A percentile compares a stretch with the other conserved stretches of the same genome.
Conservation (phyloP, 2,113 vertebrate genomes). For the Puffinus mauretanicus region DNA sequence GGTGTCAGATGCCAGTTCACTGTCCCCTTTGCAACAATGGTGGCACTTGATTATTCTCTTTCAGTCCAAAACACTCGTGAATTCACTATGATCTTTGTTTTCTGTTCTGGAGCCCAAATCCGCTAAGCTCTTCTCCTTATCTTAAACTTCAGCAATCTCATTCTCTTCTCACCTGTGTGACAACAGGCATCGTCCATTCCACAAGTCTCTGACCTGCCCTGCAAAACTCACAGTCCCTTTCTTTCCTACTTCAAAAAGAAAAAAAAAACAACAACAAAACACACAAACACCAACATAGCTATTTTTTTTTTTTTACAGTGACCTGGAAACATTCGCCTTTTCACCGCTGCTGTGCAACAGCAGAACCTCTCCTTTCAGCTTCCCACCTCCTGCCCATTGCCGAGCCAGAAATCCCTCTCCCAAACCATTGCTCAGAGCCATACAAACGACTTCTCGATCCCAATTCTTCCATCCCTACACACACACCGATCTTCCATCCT, state of each 20-base stretch:
- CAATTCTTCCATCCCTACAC: not conserved
- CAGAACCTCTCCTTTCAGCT: not conserved
- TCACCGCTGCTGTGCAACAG: not conserved
- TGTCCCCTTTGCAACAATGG: not conserved
- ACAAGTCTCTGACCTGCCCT: slow-evolving; percentile 22
- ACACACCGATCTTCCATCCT: not conserved
- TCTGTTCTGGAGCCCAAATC: not conserved
- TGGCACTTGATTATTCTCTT: slow-evolving; percentile 14
- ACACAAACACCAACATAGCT: slow-evolving; percentile 51
- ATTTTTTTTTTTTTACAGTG: slow-evolving; percentile 44
- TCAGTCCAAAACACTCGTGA: not conserved
- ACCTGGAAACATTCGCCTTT: slow-evolving; percentile 46
- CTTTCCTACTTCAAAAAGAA: slow-evolving; percentile 41
- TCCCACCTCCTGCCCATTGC: not conserved
- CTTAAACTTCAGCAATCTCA: slow-evolving; percentile 6
- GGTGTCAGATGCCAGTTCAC: slow-evolving; percentile 19
- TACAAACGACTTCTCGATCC: not conserved
- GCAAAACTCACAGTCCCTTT: slow-evolving; percentile 38
- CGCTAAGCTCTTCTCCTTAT: slow-evolving; percentile 12
- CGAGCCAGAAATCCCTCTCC: slow-evolving; percentile 5
- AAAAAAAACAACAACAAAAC: slow-evolving; percentile 37
- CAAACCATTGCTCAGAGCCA: slow-evolving; percentile 35
- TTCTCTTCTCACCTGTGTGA: not conserved
- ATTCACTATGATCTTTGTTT: not conserved
- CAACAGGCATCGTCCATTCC: slow-evolving; percentile 47